Evolutionary conservation across 2,888 invertebrate genomes (phyloP), one percentile per base, ranked within the genome.

Genomic region (Amblyjoppa fuscipennis): DNA sequence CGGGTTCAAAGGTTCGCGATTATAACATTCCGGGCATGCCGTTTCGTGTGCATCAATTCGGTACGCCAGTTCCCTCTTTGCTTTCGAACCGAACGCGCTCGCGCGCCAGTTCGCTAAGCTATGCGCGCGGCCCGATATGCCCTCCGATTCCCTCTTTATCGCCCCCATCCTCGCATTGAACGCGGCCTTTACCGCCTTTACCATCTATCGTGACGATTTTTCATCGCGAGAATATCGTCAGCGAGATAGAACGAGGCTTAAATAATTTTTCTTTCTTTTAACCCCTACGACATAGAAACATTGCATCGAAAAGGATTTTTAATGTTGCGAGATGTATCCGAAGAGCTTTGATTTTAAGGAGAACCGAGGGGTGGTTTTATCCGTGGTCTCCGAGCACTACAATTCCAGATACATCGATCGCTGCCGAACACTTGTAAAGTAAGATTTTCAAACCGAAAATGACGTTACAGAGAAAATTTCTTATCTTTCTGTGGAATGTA

Each of bases 31-130:
- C 93, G 93, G 93, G 92, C 91, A 92, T 92, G 92, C 93, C 91
- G 92, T 93, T 93, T 93, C 93, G 93, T 93, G 93, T 93, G 93
- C 93, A 93, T 93, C 93, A 93, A 93, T 93, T 93, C 93, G 93
- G 93, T 93, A 93, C 92, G 93, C 93, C 93, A 93, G 92, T 93
- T 93, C 90, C 90, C 93, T 91, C 91, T 92, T 92, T 92, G 90
- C 91, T 71, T 71, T 59, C 70, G 79, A 71, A 64, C 49, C 45
- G 71, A 64, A 64, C 61, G 49, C 70, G 49, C 70, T 31, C 34
- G 66, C 64, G 66, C 76, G 66, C 68, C 34, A 51, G 28, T 41
- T 45, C 38, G 45, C 41, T 41, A 45, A 41, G 77, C 59, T 69
- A 31, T 49, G 28, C 45, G 78, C 69, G 20, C 78, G 38, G 56